A percentile compares a stretch with the other conserved stretches of the same genome.
phyloP scores from a whole-genome alignment of 2,888 invertebrate species.

The Tenodera sinensis region DNA sequence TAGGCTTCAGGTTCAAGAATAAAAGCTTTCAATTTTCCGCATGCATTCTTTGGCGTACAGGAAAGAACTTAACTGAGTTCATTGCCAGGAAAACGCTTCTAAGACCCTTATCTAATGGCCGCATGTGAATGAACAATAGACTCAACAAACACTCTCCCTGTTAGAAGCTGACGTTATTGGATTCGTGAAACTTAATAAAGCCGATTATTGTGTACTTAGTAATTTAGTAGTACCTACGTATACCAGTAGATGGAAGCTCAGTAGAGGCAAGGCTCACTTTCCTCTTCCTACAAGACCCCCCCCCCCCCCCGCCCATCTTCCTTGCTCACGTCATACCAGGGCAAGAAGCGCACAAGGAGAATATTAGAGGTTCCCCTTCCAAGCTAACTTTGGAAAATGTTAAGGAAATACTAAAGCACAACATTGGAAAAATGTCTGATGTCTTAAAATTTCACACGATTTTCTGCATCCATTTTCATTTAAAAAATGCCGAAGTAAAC shows the following conservation, averaged over 20 bases:
- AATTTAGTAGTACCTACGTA: slow-evolving; percentile 8
- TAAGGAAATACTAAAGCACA: too few species aligned
- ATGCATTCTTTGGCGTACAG: background rate
- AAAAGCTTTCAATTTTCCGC: background rate
- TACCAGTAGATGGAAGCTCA: background rate
- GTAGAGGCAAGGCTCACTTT: background rate
- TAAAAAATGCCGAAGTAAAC: too few species aligned
- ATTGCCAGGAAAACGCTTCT: background rate
- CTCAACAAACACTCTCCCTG: background rate
- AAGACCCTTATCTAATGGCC: slow-evolving; percentile 21
- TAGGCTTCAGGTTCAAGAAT: background rate
- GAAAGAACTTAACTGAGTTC: background rate
- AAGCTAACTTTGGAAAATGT: too few species aligned
- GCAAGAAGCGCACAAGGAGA: background rate
- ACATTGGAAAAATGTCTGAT: too few species aligned
- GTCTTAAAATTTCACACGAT: too few species aligned
- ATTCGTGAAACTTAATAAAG: slow-evolving; percentile 20
- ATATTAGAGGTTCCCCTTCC: background rate
- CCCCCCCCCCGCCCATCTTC: too few species aligned
- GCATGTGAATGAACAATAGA: slow-evolving; percentile 19
- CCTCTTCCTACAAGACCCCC: background rate
- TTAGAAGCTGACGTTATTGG: slow-evolving; percentile 2
- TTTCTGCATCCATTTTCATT: too few species aligned
- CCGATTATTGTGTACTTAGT: slow-evolving; percentile 21
- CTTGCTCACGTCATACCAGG: background rate